Evolutionary conservation across 1,140 invertebrate species (phyloP).

Genomic region (Drosophila lini): DNA sequence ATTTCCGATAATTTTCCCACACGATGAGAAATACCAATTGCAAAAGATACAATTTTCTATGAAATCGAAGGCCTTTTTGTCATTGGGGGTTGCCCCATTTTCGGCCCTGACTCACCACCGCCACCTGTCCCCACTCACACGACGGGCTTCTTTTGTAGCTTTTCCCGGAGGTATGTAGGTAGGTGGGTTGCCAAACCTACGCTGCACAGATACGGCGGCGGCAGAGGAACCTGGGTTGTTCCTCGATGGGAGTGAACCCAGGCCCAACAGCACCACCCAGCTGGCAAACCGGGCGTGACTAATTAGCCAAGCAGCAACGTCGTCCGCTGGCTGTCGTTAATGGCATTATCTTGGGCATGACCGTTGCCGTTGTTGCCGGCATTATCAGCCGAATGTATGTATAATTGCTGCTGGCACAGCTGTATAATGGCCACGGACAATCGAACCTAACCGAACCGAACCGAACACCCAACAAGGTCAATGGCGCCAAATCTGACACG

Average conservation of each 20-base stretch:
- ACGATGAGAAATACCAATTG: background rate
- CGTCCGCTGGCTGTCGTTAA: conserved; percentile 39
- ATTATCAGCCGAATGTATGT: conserved; percentile 48
- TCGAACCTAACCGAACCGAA: conserved; percentile 29
- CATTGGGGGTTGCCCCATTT: conserved; percentile 34
- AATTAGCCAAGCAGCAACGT: conserved; percentile 31
- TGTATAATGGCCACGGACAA: conserved; percentile 19
- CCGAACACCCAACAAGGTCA: conserved; percentile 35
- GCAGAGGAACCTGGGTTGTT: background rate
- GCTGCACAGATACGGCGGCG: background rate
- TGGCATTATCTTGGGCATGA: conserved; percentile 59
- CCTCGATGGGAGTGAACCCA: conserved; percentile 6
- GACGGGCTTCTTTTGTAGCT: background rate
- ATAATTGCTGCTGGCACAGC: conserved; percentile 28
- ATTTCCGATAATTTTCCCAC: conserved; percentile 6
- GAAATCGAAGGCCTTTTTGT: conserved; percentile 25
- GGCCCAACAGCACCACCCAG: conserved; percentile 16
- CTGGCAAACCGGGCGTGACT: conserved; percentile 39
- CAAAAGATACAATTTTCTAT: background rate
- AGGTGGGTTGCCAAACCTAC: conserved; percentile 15
- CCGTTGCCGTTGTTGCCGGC: conserved; percentile 25
- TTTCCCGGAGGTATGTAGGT: conserved; percentile 9
- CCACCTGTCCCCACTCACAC: conserved; percentile 24
- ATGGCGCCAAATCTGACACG: conserved; percentile 35
- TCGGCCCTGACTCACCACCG: conserved; percentile 26